These are phyloP conservation scores for Nyctibius grandis DNA, from an alignment of 2,797 vertebrate genomes.

Conservation along the genomic window DNA sequence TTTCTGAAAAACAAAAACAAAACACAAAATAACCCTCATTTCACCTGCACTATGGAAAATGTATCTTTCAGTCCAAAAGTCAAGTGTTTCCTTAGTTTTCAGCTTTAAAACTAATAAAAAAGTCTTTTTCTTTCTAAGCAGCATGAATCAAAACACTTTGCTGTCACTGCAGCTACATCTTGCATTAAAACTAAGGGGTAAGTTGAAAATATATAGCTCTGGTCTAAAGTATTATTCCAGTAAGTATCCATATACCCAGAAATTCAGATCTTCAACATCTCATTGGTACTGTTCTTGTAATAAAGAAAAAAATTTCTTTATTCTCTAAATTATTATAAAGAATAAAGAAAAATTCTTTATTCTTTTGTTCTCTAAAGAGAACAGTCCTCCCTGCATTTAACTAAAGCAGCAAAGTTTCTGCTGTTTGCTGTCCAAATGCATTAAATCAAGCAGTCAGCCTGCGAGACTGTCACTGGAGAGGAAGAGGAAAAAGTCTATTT, in stretches of 20 bases:
- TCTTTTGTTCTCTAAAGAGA: too few species aligned
- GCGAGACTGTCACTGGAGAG: rapidly evolving
- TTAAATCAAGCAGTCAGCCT: background rate
- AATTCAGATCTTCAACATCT: background rate
- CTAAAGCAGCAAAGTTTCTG: background rate
- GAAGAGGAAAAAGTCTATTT: background rate
- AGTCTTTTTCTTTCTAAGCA: background rate
- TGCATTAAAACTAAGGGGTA: background rate
- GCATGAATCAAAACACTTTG: background rate
- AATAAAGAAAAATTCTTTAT: too few species aligned
- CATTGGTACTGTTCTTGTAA: background rate
- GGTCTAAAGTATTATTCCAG: background rate
- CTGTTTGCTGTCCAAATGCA: background rate
- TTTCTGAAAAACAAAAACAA: background rate
- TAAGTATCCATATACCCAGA: background rate
- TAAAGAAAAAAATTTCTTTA: background rate
- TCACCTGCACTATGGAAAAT: background rate
- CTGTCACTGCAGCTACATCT: background rate
- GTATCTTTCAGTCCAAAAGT: background rate
- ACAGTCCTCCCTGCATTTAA: background rate
- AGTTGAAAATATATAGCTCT: background rate
- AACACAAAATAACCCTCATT: background rate
- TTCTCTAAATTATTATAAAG: too few species aligned
- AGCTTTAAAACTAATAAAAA: background rate
- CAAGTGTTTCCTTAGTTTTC: background rate